A percentile compares a stretch with the other conserved stretches of the same genome.
Evolutionary conservation across 2,888 invertebrate genomes (phyloP).

Genomic region (Fragum whitleyi): DNA sequence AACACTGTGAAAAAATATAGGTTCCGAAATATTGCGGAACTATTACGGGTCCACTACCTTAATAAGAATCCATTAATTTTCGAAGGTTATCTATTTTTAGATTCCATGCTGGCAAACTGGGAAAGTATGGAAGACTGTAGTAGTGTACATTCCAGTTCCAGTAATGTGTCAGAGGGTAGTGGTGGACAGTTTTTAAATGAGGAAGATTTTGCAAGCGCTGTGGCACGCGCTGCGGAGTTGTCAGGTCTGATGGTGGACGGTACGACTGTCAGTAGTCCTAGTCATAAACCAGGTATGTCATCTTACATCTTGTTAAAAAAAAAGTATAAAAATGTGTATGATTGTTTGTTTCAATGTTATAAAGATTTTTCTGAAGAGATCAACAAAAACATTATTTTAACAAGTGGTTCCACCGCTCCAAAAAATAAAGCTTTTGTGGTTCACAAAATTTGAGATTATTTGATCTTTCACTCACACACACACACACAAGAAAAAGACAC

Average conservation of each 20-base stretch:
- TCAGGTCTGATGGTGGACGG: constrained; percentile 85
- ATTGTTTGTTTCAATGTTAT: neutral
- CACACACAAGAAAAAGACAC: no score
- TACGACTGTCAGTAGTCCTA: constrained; percentile 80
- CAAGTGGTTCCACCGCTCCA: no score
- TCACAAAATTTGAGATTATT: no score
- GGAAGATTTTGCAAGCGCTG: constrained; percentile 85
- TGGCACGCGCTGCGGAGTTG: constrained; percentile 85
- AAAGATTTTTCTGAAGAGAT: no score
- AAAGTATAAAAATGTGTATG: neutral
- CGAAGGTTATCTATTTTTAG: constrained; percentile 36
- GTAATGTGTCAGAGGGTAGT: constrained; percentile 75
- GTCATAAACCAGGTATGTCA: constrained; percentile 63
- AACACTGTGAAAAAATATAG: no score
- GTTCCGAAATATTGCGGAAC: no score
- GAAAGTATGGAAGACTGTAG: constrained; percentile 80
- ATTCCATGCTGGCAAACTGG: constrained; percentile 68
- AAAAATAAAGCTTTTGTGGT: no score
- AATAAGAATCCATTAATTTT: no score
- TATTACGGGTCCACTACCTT: no score
- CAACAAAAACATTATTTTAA: no score
- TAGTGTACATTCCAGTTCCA: constrained; percentile 81
- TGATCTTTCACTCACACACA: no score
- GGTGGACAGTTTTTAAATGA: constrained; percentile 84
- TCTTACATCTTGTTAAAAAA: neutral